Percentiles rank a stretch among this genome's conserved stretches.
These are phyloP conservation scores for Colossoma macropomum DNA, from an alignment of 2,113 vertebrate species.

Conservation along the genomic window DNA sequence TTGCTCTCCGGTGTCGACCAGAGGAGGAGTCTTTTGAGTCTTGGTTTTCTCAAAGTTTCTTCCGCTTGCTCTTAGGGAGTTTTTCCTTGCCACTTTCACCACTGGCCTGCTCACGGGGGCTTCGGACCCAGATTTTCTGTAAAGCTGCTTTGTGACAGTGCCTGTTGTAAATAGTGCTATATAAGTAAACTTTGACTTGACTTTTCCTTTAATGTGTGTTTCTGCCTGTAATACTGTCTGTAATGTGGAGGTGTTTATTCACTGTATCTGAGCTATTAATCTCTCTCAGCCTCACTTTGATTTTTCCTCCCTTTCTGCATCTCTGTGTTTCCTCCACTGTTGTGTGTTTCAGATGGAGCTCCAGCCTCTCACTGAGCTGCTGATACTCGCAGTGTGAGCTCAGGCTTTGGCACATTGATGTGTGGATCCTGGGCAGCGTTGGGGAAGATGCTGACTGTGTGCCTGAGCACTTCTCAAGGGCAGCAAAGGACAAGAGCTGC, in stretches of 20 bases:
- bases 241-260: not conserved
- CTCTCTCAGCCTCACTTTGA: not conserved
- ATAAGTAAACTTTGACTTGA: too few species aligned
- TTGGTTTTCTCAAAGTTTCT: too few species aligned
- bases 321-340: not conserved
- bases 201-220: not conserved
- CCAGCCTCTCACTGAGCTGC: not conserved
- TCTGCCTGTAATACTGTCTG: not conserved
- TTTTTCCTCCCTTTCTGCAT: not conserved
- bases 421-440: constrained; percentile 21
- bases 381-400: constrained; percentile 41
- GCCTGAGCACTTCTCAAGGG: constrained; percentile 46
- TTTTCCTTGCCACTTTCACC: too few species aligned
- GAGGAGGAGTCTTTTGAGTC: too few species aligned
- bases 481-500: constrained; percentile 23
- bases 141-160: too few species aligned
- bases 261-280: not conserved
- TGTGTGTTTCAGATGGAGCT: not conserved
- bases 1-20: too few species aligned
- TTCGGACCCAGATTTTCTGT: too few species aligned
- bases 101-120: too few species aligned
- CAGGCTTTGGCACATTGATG: constrained; percentile 33
- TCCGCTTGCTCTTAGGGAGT: too few species aligned
- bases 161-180: too few species aligned
- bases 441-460: constrained; percentile 45